These are phyloP conservation scores for Oreotrochilus melanogaster DNA, from an alignment of 2,113 vertebrate genomes.

Conservation along the genomic window DNA sequence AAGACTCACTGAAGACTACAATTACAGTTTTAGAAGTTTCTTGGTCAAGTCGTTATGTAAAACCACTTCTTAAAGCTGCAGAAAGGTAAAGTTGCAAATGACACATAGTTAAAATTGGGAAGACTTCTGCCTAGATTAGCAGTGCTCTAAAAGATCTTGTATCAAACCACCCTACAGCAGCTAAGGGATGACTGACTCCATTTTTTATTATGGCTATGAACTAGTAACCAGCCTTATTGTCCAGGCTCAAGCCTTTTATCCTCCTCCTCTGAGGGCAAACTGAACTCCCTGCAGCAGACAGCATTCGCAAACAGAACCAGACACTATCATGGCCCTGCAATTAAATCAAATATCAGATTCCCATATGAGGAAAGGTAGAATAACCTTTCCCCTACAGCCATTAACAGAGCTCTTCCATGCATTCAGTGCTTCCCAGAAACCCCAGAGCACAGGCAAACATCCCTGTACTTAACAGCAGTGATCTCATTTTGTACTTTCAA, in stretches of 20 bases:
- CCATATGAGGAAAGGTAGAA: accelerated
- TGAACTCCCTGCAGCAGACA: background rate
- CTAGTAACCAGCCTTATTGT: background rate
- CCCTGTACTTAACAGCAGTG: background rate
- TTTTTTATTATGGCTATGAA: background rate
- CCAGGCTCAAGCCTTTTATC: background rate
- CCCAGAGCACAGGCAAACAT: background rate
- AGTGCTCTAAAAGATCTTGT: background rate
- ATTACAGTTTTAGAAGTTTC: background rate
- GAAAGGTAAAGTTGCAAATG: background rate
- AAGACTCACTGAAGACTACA: background rate
- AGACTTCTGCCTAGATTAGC: background rate
- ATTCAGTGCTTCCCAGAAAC: background rate
- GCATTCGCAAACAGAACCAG: background rate
- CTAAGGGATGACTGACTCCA: background rate
- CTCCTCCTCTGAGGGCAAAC: background rate
- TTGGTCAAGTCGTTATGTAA: background rate
- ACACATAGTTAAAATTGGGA: background rate
- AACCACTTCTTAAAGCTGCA: background rate
- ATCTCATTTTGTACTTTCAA: background rate
- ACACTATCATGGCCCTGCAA: accelerated
- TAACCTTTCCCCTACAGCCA: background rate
- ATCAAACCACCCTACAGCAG: background rate
- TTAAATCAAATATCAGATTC: background rate
- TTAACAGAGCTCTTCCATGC: background rate